Evolutionary conservation across 2,888 invertebrate species (phyloP).

Genomic region (Cheilosia variabilis): DNA sequence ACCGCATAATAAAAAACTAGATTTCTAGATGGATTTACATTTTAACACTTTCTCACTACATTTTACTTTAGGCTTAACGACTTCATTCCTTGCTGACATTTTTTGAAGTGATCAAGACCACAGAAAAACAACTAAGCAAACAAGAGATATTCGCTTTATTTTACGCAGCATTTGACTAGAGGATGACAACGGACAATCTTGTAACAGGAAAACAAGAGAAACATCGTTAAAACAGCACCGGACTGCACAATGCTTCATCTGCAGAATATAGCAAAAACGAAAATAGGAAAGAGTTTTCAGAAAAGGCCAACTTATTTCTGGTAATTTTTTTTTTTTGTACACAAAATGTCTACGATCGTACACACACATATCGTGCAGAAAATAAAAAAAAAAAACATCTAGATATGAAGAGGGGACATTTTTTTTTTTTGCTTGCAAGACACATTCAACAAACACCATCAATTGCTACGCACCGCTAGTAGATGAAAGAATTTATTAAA

Average conservation of each 20-base stretch:
- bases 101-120: neutral
- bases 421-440: conserved; percentile 48
- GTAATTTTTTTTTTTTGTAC: conserved; percentile 20
- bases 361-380: conserved; percentile 71
- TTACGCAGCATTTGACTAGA: neutral
- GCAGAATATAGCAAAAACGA: conserved; percentile 19
- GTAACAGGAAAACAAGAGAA: conserved; percentile 15
- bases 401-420: conserved; percentile 27
- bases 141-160: conserved; percentile 11
- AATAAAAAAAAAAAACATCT: conserved; percentile 31
- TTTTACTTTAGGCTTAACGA: neutral
- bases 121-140: conserved; percentile 8
- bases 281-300: conserved; percentile 14
- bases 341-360: conserved; percentile 51
- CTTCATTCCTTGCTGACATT: conserved; percentile 22
- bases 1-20: neutral
- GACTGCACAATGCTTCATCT: conserved; percentile 13
- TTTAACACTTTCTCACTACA: neutral
- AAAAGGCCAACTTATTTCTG: conserved; percentile 13
- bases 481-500: conserved; percentile 82
- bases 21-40: no score
- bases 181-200: conserved; percentile 27
- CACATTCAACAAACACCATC: conserved; percentile 71
- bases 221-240: neutral
- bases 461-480: conserved; percentile 81